These are phyloP conservation scores for Prochilodus magdalenae DNA, from an alignment of 2,113 vertebrate genomes.

Conservation along the genomic window DNA sequence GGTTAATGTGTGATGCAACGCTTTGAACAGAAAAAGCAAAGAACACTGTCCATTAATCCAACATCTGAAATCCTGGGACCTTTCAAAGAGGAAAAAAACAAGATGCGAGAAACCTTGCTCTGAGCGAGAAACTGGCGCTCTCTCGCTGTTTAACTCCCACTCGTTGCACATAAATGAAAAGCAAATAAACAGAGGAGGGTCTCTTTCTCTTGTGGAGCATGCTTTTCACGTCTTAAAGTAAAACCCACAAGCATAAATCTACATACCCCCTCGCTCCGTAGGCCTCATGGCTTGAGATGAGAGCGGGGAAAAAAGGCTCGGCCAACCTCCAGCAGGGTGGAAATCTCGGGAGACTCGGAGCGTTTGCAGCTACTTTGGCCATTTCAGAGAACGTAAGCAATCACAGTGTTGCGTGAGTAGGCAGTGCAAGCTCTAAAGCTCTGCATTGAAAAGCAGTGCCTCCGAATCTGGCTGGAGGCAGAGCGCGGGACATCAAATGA, in stretches of 20 bases:
- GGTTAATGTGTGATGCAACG: neutral
- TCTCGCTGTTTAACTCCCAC: constrained; percentile 26
- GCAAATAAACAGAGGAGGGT: constrained; percentile 32
- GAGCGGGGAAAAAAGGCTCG: neutral
- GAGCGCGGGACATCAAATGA: constrained; percentile 45
- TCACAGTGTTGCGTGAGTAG: constrained; percentile 33
- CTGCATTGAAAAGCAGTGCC: constrained; percentile 10
- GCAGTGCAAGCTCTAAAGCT: constrained; percentile 39
- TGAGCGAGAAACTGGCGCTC: constrained; percentile 8
- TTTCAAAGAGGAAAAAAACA: constrained; percentile 14
- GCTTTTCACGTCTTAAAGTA: constrained; percentile 1
- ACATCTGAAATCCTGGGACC: constrained; percentile 2
- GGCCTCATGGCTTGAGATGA: neutral
- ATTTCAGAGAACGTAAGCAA: constrained; percentile 30
- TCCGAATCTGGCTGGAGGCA: constrained; percentile 29
- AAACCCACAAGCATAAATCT: constrained; percentile 22
- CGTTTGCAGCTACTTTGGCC: constrained; percentile 32
- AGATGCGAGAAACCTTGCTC: neutral
- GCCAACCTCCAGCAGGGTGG: constrained; percentile 15
- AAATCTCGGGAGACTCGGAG: constrained; percentile 6
- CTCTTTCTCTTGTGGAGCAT: neutral
- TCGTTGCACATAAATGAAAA: constrained; percentile 21
- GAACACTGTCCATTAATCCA: neutral
- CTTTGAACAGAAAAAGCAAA: constrained; percentile 1
- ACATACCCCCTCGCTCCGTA: neutral